Conservation (phyloP, 2,113 vertebrate species). For the Agelaius phoeniceus region DNA sequence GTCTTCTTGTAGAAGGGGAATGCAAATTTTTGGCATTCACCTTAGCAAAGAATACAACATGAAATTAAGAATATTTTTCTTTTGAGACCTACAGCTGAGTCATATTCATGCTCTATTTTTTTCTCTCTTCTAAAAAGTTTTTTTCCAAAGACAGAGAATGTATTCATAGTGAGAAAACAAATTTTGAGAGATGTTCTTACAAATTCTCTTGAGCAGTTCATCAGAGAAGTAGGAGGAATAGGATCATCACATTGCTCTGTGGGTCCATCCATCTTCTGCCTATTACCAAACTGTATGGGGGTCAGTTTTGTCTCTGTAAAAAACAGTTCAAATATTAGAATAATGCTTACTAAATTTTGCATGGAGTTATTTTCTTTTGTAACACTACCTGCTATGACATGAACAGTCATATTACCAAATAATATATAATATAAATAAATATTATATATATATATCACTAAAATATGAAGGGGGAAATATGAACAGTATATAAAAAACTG, state of each 20-base stretch:
- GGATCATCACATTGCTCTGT: slow-evolving; percentile 83
- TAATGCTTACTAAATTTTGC: not conserved
- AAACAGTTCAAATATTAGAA: not conserved
- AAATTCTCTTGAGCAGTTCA: slow-evolving; percentile 59
- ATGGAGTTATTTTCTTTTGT: not conserved
- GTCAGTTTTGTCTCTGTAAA: slow-evolving; percentile 60
- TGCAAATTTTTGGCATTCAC: not conserved
- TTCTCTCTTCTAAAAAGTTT: not conserved
- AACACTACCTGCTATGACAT: accelerated
- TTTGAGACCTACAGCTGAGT: not conserved
- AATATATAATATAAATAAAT: not conserved
- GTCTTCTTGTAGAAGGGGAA: not conserved
- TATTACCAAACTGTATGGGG: slow-evolving; percentile 76
- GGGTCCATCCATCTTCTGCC: slow-evolving; percentile 81
- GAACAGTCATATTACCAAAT: not conserved
- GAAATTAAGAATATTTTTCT: not conserved
- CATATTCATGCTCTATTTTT: not conserved
- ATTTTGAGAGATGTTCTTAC: slow-evolving; percentile 64
- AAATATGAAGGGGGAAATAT: not conserved
- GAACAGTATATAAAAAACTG: not conserved
- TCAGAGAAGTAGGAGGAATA: not conserved
- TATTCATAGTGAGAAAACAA: not conserved
- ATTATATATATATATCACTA: not conserved
- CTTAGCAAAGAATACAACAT: not conserved
- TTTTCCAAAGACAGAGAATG: not conserved